Evolutionary conservation across 2,797 vertebrate genomes (phyloP), one percentile per base, ranked within the genome.

Genomic region (Mormyrops attenuatus): DNA sequence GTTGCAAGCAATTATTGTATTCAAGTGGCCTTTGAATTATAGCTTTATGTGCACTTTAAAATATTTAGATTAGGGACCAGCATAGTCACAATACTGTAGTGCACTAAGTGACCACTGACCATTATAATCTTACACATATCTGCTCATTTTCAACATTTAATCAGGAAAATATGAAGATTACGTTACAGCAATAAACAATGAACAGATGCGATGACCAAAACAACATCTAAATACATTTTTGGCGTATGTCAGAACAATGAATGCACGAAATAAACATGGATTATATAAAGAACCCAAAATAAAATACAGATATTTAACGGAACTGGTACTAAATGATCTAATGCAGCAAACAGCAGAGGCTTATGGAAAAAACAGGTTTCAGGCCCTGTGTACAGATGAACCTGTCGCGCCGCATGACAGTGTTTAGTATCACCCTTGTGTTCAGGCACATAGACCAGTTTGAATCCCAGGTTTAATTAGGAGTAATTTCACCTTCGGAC

Each of bases 151-250:
- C n/a, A 52, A n/a, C 84, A 86, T 86, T 53, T 87, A 30, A 87
- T 30, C 50, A 55, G 52, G 85, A 87, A 87, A 87, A 87, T 87
- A 87, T 87, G 85, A 87, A 26, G 26, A 53, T 87, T 57, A 52
- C 44, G 11, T 85, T 85, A 34, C 49, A 84, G 80, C 34, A 87
- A 87, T 87, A 87, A 87, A 87, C 85, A 55, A 55, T 87, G 85
- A 57, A 38, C 85, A 87, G 84, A 87, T 87, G 85, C 7, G 5
- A 55, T 57, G 52, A 57, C 15, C 50, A 87, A 87, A 55, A 84
- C 69, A 77, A 87, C 49, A 87, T 86, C 44, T 86, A 87, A 87
- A 87, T 87, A 87, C 26, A 41, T 87, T 87, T 87, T 87, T 87
- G 85, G 50, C 52, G 57, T 30, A 57, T 55, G 85, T 87, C 26